Conservation (phyloP, 2,888 invertebrate genomes). For the Tachystola acroxantha region DNA sequence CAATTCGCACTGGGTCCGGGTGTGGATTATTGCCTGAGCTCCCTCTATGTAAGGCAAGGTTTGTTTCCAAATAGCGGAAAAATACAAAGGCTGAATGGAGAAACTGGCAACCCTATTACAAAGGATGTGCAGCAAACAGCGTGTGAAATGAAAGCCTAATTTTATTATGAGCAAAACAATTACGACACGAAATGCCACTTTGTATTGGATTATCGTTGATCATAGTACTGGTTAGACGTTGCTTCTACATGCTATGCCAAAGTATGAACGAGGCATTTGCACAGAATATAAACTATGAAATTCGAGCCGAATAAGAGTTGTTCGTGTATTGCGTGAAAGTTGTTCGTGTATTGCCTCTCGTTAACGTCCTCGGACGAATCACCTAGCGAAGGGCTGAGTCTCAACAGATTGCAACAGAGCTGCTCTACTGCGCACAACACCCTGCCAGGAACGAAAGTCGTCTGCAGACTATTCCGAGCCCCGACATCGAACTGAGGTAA, state of each 20-base stretch:
- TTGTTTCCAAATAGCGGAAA: too few species aligned
- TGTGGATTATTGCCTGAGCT: too few species aligned
- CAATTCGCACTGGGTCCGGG: too few species aligned
- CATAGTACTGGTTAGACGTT: too few species aligned
- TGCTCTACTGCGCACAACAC: constrained; percentile 80
- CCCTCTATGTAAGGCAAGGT: too few species aligned
- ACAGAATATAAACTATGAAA: too few species aligned
- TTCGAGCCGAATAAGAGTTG: too few species aligned
- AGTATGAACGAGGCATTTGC: too few species aligned
- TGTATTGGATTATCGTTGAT: constrained; percentile 11
- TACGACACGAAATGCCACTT: constrained; percentile 18
- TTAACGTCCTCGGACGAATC: constrained; percentile 7
- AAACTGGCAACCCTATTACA: too few species aligned
- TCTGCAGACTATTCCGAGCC: constrained; percentile 80
- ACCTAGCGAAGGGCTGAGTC: constrained; percentile 69
- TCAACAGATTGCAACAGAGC: constrained; percentile 79
- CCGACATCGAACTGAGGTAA: constrained; percentile 63
- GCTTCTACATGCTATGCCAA: too few species aligned
- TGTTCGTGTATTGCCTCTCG: not conserved
- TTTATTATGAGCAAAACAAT: constrained; percentile 47
- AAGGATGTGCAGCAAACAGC: constrained; percentile 31
- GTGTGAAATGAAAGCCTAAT: constrained; percentile 50
- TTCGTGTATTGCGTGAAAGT: constrained; percentile 1
- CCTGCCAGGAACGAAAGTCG: constrained; percentile 80
- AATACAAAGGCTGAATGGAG: too few species aligned